Evolutionary conservation across 2,888 invertebrate species (phyloP), one percentile per base, ranked within the genome.

Genomic region (Ennomos erosarius): DNA sequence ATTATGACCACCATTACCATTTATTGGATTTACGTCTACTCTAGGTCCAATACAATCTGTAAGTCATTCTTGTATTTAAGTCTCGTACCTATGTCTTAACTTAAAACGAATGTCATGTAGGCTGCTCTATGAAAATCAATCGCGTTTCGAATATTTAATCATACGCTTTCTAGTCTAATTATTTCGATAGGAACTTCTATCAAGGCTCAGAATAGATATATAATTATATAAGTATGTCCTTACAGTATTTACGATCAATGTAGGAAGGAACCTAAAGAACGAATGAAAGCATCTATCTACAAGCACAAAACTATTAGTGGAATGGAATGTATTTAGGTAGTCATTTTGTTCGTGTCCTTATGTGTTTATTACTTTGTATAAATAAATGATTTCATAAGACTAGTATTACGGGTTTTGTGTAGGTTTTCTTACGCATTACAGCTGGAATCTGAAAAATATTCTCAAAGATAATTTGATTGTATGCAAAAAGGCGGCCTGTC

Each of bases 271-370:
- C 48, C 42, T 49, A 46, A 49, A 54, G 57, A 54, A 54, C 43
- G 56, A 56, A 26, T 6, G 2, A 6, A 37, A 50, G 55, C 40
- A 55, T 55, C 42, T 10, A 42, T 40, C n/a, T n/a, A n/a, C n/a
- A n/a, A n/a, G n/a, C n/a, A 53, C 55, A 55, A 4, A 26, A 26
- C 26, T 42, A 44, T 39, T 40, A 45, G 50, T 33, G 42, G 12
- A 44, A 55, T 48, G 40, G 43, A 54, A 50, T 56, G 43, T 49
- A 42, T 53, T 50, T 10, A 43, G 50, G 49, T 40, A 45, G n/a
- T n/a, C 53, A 58, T 52, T 49, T 57, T 51, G 56, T 56, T 54
- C 46, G 53, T 39, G 57, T 62, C 56, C 47, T 53, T n/a, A n/a
- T n/a, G n/a, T n/a, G n/a, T n/a, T 55, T 54, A 53, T 40, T 44